Evolutionary conservation across 1,140 invertebrate genomes (phyloP), one percentile per base, ranked within the genome.

Genomic region (Lepidurus apus): DNA sequence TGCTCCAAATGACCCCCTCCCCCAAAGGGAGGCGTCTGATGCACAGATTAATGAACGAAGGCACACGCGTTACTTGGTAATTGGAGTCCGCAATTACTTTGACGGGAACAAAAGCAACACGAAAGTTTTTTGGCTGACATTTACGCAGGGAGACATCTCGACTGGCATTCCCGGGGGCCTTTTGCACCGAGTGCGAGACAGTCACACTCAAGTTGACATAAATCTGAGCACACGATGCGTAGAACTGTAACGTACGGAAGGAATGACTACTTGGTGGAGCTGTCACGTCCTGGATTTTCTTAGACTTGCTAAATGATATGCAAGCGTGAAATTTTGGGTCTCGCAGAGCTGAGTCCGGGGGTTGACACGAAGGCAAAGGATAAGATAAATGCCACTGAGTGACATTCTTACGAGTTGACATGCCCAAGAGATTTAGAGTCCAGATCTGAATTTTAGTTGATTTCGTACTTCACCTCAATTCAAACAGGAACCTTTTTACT

Each of bases 261-360:
- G 53, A 65, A 21, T 21, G 13, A 9, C 53, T 65, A 65, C 21
- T 21, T 65, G 53, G 53, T 65, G 21, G 53, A 65, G 53, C 53
- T 65, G 53, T 65, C 53, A 65, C 53, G 53, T 65, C 53, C 13
- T 65, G 53, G 53, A 65, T 65, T 65, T 65, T 65, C 53, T 65
- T 65, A 65, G 53, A 65, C 53, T 21, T 65, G 53, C 53, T 65
- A 65, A 65, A 65, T 65, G 53, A 65, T 65, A 65, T 65, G 53
- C 53, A 65, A 65, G 53, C 53, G 53, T 65, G 53, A 65, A 65
- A 65, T 65, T 65, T 65, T 21, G 6, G 53, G 21, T 5, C n/a
- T n/a, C 21, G 53, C 4, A 21, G 53, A 21, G 53, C 21, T 21
- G 10, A n/a, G 53, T 65, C 17, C 9, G 21, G 34, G 53, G 53